Evolutionary conservation across 2,888 invertebrate species (phyloP), one percentile per base, ranked within the genome.

Genomic region (Branchellion lobata): DNA sequence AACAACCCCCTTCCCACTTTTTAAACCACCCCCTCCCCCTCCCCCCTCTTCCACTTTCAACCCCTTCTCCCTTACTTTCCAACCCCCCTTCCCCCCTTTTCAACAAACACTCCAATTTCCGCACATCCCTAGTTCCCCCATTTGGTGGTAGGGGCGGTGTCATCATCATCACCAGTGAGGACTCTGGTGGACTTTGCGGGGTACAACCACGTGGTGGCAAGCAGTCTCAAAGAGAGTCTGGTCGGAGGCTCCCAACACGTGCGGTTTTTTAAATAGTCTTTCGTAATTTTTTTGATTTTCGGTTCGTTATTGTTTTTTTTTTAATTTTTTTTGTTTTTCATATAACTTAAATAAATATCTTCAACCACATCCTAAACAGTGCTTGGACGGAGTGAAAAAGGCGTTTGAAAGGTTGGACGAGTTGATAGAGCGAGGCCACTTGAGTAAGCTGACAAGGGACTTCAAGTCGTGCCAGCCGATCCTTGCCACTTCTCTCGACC

Each of bases 81-180:
- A n/a, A n/a, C n/a, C n/a, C n/a, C n/a, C n/a, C n/a, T n/a, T n/a
- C n/a, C n/a, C n/a, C n/a, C n/a, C n/a, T n/a, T n/a, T n/a, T n/a
- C n/a, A n/a, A n/a, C n/a, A n/a, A n/a, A n/a, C n/a, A n/a, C n/a
- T n/a, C n/a, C n/a, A n/a, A n/a, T n/a, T n/a, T n/a, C n/a, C n/a
- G n/a, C n/a, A n/a, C n/a, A n/a, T n/a, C n/a, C n/a, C n/a, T 81
- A 84, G 85, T 85, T 84, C 74, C 85, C 85, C 1, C 85, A 85
- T 51, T 80, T 85, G 24, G 84, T 85, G 8, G 79, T 81, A 71
- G 85, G 82, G n/a, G 84, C 85, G 0, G 81, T 85, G 0, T 84
- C 84, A 14, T 84, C 84, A 0, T 84, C 84, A 40, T 84, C 85
- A 0, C 85, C 85, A n/a, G 84, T 85, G n/a, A 77, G 79, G 33